phyloP scores from a whole-genome alignment of 1,140 invertebrate species.

The Zaprionus africanus region DNA sequence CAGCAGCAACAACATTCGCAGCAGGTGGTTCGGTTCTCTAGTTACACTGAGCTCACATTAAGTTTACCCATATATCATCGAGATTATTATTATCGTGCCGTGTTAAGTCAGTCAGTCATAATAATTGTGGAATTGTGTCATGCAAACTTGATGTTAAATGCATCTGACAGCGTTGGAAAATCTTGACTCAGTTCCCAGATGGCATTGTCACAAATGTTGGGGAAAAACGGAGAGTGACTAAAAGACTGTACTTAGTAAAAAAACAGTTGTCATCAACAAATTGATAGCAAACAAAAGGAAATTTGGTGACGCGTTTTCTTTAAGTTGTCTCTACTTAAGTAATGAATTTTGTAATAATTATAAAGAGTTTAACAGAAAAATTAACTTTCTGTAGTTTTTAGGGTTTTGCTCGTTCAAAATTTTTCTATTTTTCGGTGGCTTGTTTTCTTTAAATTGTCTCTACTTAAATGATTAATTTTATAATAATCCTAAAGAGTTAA shows the following conservation, averaged over 20 bases:
- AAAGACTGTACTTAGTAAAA: not conserved
- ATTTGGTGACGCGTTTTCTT: not conserved
- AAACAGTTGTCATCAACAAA: not conserved
- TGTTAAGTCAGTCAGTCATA: conserved; percentile 4
- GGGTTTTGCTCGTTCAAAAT: too few relatives aligned
- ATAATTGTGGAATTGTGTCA: conserved; percentile 19
- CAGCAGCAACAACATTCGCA: not conserved
- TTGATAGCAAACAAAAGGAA: not conserved
- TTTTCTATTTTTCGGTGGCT: too few relatives aligned
- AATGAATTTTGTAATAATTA: not conserved
- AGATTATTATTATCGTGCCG: conserved; percentile 10
- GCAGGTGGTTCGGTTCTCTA: conserved; percentile 28
- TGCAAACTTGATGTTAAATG: conserved; percentile 3
- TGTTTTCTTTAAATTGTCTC: not conserved
- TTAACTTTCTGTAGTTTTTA: too few relatives aligned
- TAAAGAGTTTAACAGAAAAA: too few relatives aligned
- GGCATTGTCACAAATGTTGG: not conserved
- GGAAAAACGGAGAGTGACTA: conserved; percentile 5
- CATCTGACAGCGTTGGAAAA: not conserved
- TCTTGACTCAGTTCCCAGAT: not conserved
- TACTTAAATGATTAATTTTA: too few relatives aligned
- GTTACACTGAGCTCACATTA: not conserved
- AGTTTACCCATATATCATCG: not conserved
- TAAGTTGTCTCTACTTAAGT: not conserved
- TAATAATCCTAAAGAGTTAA: not conserved